These are phyloP conservation scores for Allolobophora icterica DNA, from an alignment of 2,888 invertebrate genomes.

Conservation along the genomic window DNA sequence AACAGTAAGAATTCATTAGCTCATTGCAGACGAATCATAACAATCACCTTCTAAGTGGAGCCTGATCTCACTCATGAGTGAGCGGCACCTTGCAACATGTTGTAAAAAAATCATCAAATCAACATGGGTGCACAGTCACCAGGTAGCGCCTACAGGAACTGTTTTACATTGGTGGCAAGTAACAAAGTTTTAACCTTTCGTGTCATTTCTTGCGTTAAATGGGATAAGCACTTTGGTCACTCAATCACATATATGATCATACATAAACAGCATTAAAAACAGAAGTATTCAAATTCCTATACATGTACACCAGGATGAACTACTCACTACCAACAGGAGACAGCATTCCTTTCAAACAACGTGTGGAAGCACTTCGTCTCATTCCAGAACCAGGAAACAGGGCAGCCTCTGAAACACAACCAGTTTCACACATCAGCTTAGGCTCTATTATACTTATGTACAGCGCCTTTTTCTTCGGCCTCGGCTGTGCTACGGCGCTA, in stretches of 20 bases:
- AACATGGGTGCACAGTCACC: neutral
- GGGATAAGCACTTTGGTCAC: neutral
- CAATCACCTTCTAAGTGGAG: neutral
- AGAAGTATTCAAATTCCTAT: neutral
- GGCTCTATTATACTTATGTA: too few relatives aligned
- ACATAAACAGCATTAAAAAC: neutral
- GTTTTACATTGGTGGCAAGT: neutral
- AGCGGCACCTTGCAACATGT: too few relatives aligned
- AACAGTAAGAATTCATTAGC: slow-evolving; percentile 20
- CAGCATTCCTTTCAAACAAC: slow-evolving; percentile 51
- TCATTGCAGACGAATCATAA: neutral
- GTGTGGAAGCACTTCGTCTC: slow-evolving; percentile 55
- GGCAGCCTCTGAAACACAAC: neutral
- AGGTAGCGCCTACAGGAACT: neutral
- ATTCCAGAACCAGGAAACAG: slow-evolving; percentile 47
- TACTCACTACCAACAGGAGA: slow-evolving; percentile 37
- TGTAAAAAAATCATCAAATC: neutral
- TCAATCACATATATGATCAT: neutral
- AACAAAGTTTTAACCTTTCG: neutral
- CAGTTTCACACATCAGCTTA: neutral
- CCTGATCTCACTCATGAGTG: neutral
- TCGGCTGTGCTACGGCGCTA: too few relatives aligned
- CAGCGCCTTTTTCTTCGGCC: neutral
- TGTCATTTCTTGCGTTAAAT: neutral
- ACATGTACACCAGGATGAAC: neutral